A percentile compares a stretch with the other conserved stretches of the same genome.
Conservation (phyloP, 2,113 vertebrate genomes). For the Scatophagus argus region DNA sequence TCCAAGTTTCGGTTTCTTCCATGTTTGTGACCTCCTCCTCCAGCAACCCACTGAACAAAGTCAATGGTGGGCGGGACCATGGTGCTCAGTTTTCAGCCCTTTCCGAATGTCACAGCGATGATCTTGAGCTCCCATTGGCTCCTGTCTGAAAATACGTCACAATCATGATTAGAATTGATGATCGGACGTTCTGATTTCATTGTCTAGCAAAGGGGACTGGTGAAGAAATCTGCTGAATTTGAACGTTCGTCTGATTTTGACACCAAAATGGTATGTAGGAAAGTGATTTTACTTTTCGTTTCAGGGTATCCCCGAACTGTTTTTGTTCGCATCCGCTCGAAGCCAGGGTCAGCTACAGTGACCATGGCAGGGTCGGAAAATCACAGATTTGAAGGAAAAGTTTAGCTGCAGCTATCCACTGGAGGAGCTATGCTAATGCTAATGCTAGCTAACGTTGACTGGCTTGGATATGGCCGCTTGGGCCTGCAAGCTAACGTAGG, state of each 20-base stretch:
- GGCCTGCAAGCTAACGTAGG: slow-evolving; percentile 71
- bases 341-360: slow-evolving; percentile 40
- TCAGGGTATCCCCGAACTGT: not conserved
- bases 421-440: slow-evolving; percentile 76
- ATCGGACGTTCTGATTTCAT: slow-evolving; percentile 99
- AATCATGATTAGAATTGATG: slow-evolving; percentile 99
- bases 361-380: slow-evolving; percentile 59
- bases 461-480: slow-evolving; percentile 66
- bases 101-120: slow-evolving; percentile 81
- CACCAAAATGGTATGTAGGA: slow-evolving; percentile 78
- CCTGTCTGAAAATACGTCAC: slow-evolving; percentile 93
- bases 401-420: slow-evolving; percentile 76
- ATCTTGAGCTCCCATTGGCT: slow-evolving; percentile 89
- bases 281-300: slow-evolving; percentile 44
- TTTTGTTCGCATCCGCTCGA: not conserved
- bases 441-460: slow-evolving; percentile 61
- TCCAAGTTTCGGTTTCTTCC: slow-evolving; percentile 42
- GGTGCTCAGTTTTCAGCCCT: slow-evolving; percentile 75
- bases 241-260: slow-evolving; percentile 83
- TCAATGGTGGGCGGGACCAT: slow-evolving; percentile 83
- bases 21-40: slow-evolving; percentile 73
- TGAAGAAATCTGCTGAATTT: slow-evolving; percentile 92
- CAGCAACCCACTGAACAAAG: slow-evolving; percentile 74
- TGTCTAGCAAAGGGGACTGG: slow-evolving; percentile 92
- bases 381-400: slow-evolving; percentile 82